Conservation (phyloP, 2,797 vertebrate species). For the Megalops cyprinoides region DNA sequence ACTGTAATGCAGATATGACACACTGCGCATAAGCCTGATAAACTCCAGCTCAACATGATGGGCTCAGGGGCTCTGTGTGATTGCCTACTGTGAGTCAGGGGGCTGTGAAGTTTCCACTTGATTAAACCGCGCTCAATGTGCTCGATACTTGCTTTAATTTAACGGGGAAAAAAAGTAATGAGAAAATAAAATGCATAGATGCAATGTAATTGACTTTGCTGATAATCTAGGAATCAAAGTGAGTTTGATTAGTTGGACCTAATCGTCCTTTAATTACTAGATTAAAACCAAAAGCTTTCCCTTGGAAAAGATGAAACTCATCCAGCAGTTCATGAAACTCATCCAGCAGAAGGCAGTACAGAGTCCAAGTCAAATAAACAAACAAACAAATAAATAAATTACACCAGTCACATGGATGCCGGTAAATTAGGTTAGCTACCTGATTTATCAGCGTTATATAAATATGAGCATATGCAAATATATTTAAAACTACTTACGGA, state of each 20-base stretch:
- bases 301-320: constrained; percentile 41
- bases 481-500: neutral
- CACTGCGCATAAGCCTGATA: constrained; percentile 69
- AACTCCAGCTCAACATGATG: constrained; percentile 63
- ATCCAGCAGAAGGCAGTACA: constrained; percentile 47
- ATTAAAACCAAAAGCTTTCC: constrained; percentile 60
- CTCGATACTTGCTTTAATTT: constrained; percentile 71
- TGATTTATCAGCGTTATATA: constrained; percentile 12
- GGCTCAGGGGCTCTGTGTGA: constrained; percentile 68
- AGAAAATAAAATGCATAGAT: constrained; percentile 79
- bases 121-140: constrained; percentile 71
- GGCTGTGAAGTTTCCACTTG: constrained; percentile 78
- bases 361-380: constrained; percentile 23
- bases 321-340: constrained; percentile 44
- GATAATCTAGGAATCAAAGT: constrained; percentile 70
- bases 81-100: constrained; percentile 69
- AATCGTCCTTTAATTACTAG: constrained; percentile 76
- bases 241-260: constrained; percentile 73
- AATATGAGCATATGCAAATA: constrained; percentile 13
- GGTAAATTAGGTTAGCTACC: neutral
- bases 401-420: neutral
- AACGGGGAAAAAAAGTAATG: constrained; percentile 71
- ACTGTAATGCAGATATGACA: constrained; percentile 70
- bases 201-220: constrained; percentile 76
- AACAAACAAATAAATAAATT: neutral